Percentiles rank a stretch among this genome's conserved stretches.
Conservation (phyloP, 2,797 vertebrate genomes). For the Arnoldichthys spilopterus region DNA sequence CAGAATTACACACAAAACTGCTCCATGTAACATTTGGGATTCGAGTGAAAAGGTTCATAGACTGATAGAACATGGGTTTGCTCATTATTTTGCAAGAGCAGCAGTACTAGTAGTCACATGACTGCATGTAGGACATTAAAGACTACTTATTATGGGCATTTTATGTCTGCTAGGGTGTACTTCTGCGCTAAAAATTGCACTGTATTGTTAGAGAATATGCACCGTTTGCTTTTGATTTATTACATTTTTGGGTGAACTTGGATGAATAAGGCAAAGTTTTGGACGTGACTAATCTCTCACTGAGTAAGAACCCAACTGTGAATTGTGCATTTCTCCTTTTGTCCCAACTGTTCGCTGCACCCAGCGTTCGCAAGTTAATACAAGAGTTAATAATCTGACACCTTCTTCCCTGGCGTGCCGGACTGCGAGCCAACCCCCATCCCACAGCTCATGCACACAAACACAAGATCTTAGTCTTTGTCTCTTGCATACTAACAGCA, state of each 20-base stretch:
- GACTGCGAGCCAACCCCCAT: conserved; percentile 34
- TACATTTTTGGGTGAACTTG: too few relatives aligned
- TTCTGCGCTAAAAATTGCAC: not conserved
- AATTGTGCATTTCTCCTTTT: not conserved
- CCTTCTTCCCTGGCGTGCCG: conserved; percentile 63
- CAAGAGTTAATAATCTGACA: conserved; percentile 60
- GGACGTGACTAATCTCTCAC: not conserved
- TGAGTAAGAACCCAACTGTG: conserved; percentile 8
- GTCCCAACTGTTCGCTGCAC: conserved; percentile 44
- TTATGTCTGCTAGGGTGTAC: not conserved
- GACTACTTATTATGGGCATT: not conserved
- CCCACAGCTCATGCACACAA: conserved; percentile 45
- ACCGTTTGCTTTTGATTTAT: too few relatives aligned
- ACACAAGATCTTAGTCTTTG: conserved; percentile 43
- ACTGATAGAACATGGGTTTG: too few relatives aligned
- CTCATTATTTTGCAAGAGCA: not conserved
- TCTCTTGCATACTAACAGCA: conserved; percentile 26
- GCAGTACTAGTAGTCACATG: not conserved
- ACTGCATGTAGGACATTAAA: not conserved
- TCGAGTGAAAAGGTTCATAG: too few relatives aligned
- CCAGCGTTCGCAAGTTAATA: conserved; percentile 66
- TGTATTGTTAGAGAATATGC: not conserved
- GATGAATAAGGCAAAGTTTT: not conserved
- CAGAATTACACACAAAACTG: not conserved
- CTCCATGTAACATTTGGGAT: not conserved